Evolutionary conservation across 1,140 invertebrate species (phyloP).

Genomic region (Bombus waltoni): DNA sequence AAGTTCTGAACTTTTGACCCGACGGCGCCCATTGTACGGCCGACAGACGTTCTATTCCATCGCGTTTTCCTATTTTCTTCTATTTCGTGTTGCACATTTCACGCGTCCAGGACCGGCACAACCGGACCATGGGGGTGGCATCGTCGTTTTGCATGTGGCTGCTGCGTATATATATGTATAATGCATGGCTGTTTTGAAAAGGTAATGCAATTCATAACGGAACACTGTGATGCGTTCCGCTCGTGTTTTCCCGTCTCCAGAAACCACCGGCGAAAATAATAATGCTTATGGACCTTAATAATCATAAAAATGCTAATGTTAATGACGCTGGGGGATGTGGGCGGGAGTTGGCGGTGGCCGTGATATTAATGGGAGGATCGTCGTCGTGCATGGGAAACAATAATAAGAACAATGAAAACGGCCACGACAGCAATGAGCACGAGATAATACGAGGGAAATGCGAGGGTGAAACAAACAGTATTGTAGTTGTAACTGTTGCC

Average conservation of each 20-base stretch:
- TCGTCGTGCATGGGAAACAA: slow-evolving; percentile 3
- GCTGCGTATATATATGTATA: neutral
- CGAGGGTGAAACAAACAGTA: neutral
- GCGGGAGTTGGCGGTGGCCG: neutral
- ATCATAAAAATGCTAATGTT: slow-evolving; percentile 51
- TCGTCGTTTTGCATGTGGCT: neutral
- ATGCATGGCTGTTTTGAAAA: slow-evolving; percentile 37
- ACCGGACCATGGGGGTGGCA: slow-evolving; percentile 1
- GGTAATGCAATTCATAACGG: slow-evolving; percentile 49
- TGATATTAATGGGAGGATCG: slow-evolving; percentile 7
- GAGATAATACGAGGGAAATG: slow-evolving; percentile 26
- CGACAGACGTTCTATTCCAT: slow-evolving; percentile 1
- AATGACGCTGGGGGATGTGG: neutral
- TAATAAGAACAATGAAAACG: slow-evolving; percentile 37
- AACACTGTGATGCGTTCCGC: neutral
- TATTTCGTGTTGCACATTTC: neutral
- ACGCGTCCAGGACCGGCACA: neutral
- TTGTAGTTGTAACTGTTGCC: neutral
- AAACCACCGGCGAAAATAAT: slow-evolving; percentile 10
- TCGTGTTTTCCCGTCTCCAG: neutral
- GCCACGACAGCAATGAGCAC: slow-evolving; percentile 21
- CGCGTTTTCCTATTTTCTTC: slow-evolving; percentile 1
- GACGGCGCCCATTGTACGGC: slow-evolving; percentile 23
- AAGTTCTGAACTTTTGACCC: slow-evolving; percentile 48
- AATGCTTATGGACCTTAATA: slow-evolving; percentile 36